Percentiles rank a stretch among this genome's conserved stretches.
Conservation (phyloP, 2,888 invertebrate species). For the Aporophyla nigra region DNA sequence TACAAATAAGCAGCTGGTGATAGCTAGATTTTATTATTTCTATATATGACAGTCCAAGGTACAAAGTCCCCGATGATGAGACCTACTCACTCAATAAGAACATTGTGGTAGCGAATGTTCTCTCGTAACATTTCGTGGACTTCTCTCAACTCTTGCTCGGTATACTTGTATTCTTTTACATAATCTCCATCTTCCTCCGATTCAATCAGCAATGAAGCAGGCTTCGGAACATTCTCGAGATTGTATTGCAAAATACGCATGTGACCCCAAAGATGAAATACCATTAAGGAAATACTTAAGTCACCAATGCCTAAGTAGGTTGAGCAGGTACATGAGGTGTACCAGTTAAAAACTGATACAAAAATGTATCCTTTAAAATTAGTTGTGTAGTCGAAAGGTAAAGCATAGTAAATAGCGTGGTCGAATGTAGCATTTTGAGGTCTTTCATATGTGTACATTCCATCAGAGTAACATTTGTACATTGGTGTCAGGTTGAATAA, state of each 20-base stretch:
- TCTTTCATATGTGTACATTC: conserved; percentile 14
- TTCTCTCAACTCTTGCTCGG: conserved; percentile 29
- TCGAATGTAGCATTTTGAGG: conserved; percentile 42
- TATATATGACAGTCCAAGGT: neutral
- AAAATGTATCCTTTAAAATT: conserved; percentile 13
- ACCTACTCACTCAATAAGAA: conserved; percentile 47
- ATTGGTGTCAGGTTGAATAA: conserved; percentile 45
- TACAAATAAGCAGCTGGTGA: neutral
- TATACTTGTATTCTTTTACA: conserved; percentile 16
- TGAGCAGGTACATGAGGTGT: conserved; percentile 1
- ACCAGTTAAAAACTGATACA: conserved; percentile 6
- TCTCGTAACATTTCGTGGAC: conserved; percentile 20
- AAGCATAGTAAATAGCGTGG: conserved; percentile 28
- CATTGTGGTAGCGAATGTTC: conserved; percentile 37
- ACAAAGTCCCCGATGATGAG: neutral
- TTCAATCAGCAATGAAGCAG: conserved; percentile 12
- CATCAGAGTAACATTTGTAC: conserved; percentile 28
- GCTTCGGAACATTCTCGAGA: conserved; percentile 40
- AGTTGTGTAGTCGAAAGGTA: conserved; percentile 43
- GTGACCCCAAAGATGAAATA: conserved; percentile 55
- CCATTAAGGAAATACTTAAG: conserved; percentile 23
- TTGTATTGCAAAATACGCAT: conserved; percentile 38
- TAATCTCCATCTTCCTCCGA: neutral
- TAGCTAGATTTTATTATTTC: neutral
- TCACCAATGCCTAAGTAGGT: conserved; percentile 28